Base-by-base conservation (phyloP, 2,797 vertebrate genomes). In the Coracias cyanogaster region DNA sequence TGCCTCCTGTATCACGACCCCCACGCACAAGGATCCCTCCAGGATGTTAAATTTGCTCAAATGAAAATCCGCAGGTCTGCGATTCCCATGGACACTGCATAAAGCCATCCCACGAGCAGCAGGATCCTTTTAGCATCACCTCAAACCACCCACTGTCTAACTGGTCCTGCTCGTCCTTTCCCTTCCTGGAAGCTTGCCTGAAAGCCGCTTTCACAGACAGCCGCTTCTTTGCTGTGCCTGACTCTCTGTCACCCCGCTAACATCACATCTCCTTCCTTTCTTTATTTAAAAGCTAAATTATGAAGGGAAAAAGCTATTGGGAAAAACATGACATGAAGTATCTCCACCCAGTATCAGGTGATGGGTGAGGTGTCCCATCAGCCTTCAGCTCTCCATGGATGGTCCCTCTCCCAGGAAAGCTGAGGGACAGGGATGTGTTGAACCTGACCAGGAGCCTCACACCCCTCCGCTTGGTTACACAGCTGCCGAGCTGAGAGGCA, bases 401-500 rank as follows among this genome's bases (percentile, higher is more conserved):
- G 22, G 43, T 65, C 13, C 43, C 33, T 46, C 20, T 66, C 6
- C 46, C 51, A 22, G 43, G 35, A 69, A 4, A 70, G 0, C 16
- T 29, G 54, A 29, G 25, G 54, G 35, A 33, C 16, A 15, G 33
- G 60, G 64, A 4, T n/a, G 48, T 35, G 17, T 5, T 82, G 86
- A 67, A 89, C 37, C 19, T 4, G 3, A 13, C 1, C 37, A 41
- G 51, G 62, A 93, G 19, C 60, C 83, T 71, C 81, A 28, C 1
- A 0, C 31, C 2, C 0, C 57, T 1, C 1, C 5, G 0, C 46
- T 77, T 77, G 83, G 92, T 94, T 84, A 94, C 97, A 94, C 71
- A 96, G 97, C 96, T 96, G 97, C 96, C 4, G 54, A 92, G 81
- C 89, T 85, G 81, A 94, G 95, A 92, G 14, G 60, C 90, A 84